Evolutionary conservation across 2,797 vertebrate genomes (phyloP).

Genomic region (Cyclopterus lumpus): DNA sequence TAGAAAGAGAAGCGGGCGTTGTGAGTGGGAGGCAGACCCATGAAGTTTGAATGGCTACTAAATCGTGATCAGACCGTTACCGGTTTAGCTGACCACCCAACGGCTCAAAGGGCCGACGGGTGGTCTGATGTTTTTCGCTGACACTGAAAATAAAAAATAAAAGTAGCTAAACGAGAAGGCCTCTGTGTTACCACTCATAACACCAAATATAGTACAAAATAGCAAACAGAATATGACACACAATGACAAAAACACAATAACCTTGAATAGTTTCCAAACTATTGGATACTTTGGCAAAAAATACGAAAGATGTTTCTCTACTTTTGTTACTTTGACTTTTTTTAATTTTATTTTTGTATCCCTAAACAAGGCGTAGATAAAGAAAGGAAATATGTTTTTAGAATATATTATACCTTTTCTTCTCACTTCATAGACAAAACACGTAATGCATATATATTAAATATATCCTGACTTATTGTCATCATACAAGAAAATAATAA

Average conservation of each 20-base stretch:
- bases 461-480: slow-evolving; percentile 84
- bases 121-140: slow-evolving; percentile 28
- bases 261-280: slow-evolving; percentile 70
- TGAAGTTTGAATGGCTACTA: slow-evolving; percentile 22
- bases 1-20: slow-evolving; percentile 56
- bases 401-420: slow-evolving; percentile 89
- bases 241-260: slow-evolving; percentile 58
- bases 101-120: slow-evolving; percentile 22
- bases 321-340: slow-evolving; percentile 74
- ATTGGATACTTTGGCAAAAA: slow-evolving; percentile 81
- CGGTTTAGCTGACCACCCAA: slow-evolving; percentile 30
- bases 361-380: slow-evolving; percentile 78
- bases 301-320: slow-evolving; percentile 43
- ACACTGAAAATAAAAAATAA: slow-evolving; percentile 32
- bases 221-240: slow-evolving; percentile 56
- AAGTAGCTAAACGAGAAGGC: slow-evolving; percentile 39
- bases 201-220: slow-evolving; percentile 65
- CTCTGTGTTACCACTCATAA: slow-evolving; percentile 63
- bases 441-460: slow-evolving; percentile 86
- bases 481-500: slow-evolving; percentile 77
- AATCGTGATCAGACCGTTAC: slow-evolving; percentile 29
- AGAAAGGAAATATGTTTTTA: slow-evolving; percentile 79
- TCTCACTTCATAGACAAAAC: slow-evolving; percentile 84
- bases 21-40: slow-evolving; percentile 45
- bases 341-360: slow-evolving; percentile 20